These are phyloP conservation scores for Ptychoptera albimana DNA, from an alignment of 2,888 invertebrate genomes.

Conservation along the genomic window DNA sequence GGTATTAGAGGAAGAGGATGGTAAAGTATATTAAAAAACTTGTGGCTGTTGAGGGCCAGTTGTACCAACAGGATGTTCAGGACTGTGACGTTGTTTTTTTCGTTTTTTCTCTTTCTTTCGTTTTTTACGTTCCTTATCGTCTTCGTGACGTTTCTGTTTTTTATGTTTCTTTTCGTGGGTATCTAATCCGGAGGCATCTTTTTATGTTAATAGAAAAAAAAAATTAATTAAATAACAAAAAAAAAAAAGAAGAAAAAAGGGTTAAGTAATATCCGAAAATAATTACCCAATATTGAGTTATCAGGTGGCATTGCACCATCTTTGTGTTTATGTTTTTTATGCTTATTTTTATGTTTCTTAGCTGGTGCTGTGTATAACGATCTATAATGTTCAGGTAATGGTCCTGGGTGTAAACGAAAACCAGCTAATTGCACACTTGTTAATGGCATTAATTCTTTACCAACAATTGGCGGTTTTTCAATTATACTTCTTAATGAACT, in stretches of 20 bases:
- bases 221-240: not conserved
- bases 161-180: slow-evolving; percentile 91
- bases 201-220: slow-evolving; percentile 10
- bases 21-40: no score
- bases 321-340: slow-evolving; percentile 88
- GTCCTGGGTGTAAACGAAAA: slow-evolving; percentile 88
- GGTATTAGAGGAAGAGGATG: no score
- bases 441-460: slow-evolving; percentile 75
- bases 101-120: slow-evolving; percentile 90
- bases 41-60: slow-evolving; percentile 11
- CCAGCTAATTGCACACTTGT: slow-evolving; percentile 81
- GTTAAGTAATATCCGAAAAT: slow-evolving; percentile 10
- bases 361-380: slow-evolving; percentile 83
- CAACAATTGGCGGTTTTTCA: slow-evolving; percentile 87
- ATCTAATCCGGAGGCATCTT: slow-evolving; percentile 53
- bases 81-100: slow-evolving; percentile 88
- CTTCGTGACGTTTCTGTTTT: slow-evolving; percentile 85
- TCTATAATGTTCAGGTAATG: slow-evolving; percentile 87
- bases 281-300: slow-evolving; percentile 49
- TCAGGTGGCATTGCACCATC: slow-evolving; percentile 69
- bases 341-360: slow-evolving; percentile 88
- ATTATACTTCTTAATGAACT: slow-evolving; percentile 87
- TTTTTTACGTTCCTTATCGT: slow-evolving; percentile 85
- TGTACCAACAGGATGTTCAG: slow-evolving; percentile 51
- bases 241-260: no score